A percentile compares a stretch with the other conserved stretches of the same genome.
phyloP scores from a whole-genome alignment of 2,113 vertebrate genomes.

The Abramis brama region DNA sequence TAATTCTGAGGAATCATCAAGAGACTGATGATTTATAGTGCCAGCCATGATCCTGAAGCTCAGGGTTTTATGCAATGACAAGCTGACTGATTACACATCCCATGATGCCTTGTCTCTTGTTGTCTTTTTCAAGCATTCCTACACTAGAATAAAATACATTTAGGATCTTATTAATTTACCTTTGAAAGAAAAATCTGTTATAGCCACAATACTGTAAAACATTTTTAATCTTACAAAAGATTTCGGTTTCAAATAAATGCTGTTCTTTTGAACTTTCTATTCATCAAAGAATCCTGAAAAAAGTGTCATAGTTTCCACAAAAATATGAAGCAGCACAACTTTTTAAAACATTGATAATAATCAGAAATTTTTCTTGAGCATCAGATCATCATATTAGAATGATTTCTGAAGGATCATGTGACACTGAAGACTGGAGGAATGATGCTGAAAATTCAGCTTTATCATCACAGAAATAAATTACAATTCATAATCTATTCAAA shows the following conservation, averaged over 20 bases:
- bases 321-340: background rate
- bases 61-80: background rate
- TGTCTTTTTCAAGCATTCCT: background rate
- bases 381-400: accelerated
- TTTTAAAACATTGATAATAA: too few species aligned
- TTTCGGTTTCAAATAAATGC: too few species aligned
- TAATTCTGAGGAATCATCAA: constrained; percentile 10
- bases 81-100: background rate
- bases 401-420: background rate
- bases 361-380: background rate
- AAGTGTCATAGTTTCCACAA: too few species aligned
- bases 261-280: too few species aligned
- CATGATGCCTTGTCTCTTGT: too few species aligned
- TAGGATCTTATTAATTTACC: background rate
- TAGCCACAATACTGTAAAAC: background rate
- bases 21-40: constrained; percentile 1
- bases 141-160: background rate
- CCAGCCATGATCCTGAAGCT: background rate
- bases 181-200: background rate
- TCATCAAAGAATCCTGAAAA: too few species aligned
- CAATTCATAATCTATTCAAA: background rate
- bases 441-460: background rate
- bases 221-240: too few species aligned
- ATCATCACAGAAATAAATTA: background rate
- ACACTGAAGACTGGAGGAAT: background rate